These are phyloP conservation scores for Dasyprocta punctata DNA, from an alignment of 2,113 vertebrate species.

Conservation along the genomic window DNA sequence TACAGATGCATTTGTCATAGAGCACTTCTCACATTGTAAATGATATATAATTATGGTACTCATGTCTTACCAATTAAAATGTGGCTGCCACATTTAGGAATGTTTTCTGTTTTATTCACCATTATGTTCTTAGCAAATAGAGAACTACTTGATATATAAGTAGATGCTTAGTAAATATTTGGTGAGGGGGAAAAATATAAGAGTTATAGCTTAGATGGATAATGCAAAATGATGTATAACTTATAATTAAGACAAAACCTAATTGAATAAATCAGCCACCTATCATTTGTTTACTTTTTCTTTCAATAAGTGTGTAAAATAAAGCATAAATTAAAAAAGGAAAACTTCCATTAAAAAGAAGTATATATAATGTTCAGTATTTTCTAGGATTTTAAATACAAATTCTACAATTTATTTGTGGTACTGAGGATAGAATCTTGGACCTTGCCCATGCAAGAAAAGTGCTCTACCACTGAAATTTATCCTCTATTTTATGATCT, in stretches of 20 bases:
- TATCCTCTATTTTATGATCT: background rate
- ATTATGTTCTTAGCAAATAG: background rate
- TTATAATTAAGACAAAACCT: background rate
- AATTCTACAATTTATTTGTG: background rate
- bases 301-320: background rate
- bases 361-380: background rate
- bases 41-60: background rate
- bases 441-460: accelerated
- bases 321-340: background rate
- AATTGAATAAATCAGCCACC: background rate
- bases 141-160: background rate
- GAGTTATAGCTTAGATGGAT: no score
- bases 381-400: background rate
- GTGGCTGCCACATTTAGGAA: background rate
- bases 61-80: background rate
- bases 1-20: background rate
- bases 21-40: background rate
- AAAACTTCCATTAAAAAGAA: background rate
- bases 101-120: background rate
- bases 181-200: background rate
- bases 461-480: background rate
- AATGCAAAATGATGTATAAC: background rate
- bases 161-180: background rate
- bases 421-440: background rate
- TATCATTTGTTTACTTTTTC: background rate